Conservation (phyloP, 2,888 invertebrate genomes). For the Callosobruchus maculatus region DNA sequence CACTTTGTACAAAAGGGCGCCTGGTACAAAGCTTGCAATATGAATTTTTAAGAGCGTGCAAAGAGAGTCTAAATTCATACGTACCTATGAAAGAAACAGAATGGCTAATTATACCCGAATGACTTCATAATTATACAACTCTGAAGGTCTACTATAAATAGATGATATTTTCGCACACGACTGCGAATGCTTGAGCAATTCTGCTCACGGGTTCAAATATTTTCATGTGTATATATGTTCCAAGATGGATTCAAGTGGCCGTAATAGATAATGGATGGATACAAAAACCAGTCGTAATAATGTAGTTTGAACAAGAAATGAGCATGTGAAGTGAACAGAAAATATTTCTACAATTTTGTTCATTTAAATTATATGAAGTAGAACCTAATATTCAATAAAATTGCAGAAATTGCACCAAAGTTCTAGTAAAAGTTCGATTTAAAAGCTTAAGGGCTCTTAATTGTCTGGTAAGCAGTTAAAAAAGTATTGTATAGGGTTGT, state of each 20-base stretch:
- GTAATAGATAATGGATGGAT: not conserved
- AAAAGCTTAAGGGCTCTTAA: too few species aligned
- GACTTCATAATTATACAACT: not conserved
- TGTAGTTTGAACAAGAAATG: too few species aligned
- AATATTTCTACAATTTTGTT: too few species aligned
- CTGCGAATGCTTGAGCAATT: not conserved
- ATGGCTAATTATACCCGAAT: not conserved
- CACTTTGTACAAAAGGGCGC: too few species aligned
- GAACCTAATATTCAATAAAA: too few species aligned
- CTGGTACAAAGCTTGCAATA: too few species aligned
- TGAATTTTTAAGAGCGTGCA: not conserved
- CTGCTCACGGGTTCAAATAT: not conserved
- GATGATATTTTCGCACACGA: not conserved
- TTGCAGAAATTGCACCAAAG: too few species aligned
- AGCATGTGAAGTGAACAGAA: too few species aligned
- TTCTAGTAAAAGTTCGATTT: too few species aligned
- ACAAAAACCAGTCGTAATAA: not conserved
- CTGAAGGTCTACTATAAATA: not conserved
- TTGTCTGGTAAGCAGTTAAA: too few species aligned
- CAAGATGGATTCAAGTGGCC: not conserved
- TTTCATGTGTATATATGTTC: not conserved
- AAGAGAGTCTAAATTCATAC: not conserved
- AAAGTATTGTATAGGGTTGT: too few species aligned
- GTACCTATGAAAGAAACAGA: not conserved
- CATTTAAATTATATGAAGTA: too few species aligned